Evolutionary conservation across 30 jellyfish, hydroid and myxozoan genomes (phyloP).

Genomic region (Sanderia malayensis): DNA sequence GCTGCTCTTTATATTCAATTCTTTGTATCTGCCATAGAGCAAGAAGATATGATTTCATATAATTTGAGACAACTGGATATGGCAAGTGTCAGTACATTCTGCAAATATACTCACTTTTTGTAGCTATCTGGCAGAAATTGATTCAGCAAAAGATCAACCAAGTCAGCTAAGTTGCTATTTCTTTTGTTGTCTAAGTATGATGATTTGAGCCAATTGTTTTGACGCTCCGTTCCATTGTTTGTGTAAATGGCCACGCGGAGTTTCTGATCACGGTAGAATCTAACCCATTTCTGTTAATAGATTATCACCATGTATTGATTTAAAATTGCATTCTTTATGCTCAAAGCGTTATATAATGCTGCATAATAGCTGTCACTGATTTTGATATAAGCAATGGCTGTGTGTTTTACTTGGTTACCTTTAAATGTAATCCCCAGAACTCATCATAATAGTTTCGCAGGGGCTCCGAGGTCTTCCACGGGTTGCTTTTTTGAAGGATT

Average conservation of each 20-base stretch:
- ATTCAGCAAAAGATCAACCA: slow-evolving; percentile 30
- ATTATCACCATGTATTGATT: not conserved
- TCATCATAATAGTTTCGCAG: slow-evolving; percentile 13
- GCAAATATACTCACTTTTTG: slow-evolving; percentile 28
- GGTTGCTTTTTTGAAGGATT: slow-evolving; percentile 14
- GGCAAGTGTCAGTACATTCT: not conserved
- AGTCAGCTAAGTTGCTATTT: slow-evolving; percentile 31
- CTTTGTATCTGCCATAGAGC: slow-evolving; percentile 13
- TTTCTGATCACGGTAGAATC: slow-evolving; percentile 16
- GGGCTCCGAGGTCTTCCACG: slow-evolving; percentile 24
- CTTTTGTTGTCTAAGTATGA: slow-evolving; percentile 44
- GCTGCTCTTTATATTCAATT: slow-evolving; percentile 2
- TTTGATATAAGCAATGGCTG: too few relatives aligned
- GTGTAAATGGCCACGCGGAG: slow-evolving; percentile 43
- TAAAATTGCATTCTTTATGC: not conserved
- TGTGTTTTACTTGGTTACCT: too few relatives aligned
- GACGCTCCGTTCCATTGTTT: slow-evolving; percentile 51
- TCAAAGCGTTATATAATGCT: too few relatives aligned
- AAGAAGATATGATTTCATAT: too few relatives aligned
- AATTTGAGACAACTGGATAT: too few relatives aligned
- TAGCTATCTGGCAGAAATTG: slow-evolving; percentile 61
- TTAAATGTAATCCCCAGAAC: slow-evolving; percentile 17
- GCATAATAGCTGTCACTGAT: too few relatives aligned
- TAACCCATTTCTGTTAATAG: slow-evolving; percentile 38
- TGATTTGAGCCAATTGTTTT: slow-evolving; percentile 46